phyloP scores from a whole-genome alignment of 2,113 vertebrate species.

The Nymphicus hollandicus region DNA sequence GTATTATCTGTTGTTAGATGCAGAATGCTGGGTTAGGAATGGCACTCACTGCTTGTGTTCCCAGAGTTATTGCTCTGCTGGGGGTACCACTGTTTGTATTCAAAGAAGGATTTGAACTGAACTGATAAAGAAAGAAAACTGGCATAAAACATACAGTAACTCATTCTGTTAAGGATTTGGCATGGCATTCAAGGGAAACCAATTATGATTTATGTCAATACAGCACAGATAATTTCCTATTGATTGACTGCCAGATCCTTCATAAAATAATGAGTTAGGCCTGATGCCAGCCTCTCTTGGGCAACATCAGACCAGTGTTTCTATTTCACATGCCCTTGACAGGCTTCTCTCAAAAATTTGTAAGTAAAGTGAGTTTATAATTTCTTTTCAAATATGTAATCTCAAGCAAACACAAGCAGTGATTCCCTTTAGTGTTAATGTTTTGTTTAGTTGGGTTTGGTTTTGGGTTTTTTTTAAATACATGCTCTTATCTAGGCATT shows the following conservation, averaged over 20 bases:
- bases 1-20: neutral
- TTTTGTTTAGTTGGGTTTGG: neutral
- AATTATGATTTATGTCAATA: slow-evolving; percentile 82
- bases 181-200: slow-evolving; percentile 72
- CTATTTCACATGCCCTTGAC: slow-evolving; percentile 56
- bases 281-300: slow-evolving; percentile 63
- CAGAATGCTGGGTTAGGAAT: slow-evolving; percentile 12
- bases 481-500: neutral
- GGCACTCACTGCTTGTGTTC: neutral
- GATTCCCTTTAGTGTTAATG: neutral
- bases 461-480: neutral
- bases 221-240: slow-evolving; percentile 76
- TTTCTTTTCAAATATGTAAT: slow-evolving; percentile 38
- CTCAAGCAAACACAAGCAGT: neutral
- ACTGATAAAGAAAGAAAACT: slow-evolving; percentile 70
- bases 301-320: slow-evolving; percentile 40
- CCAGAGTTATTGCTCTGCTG: neutral
- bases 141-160: slow-evolving; percentile 54
- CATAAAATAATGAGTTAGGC: slow-evolving; percentile 77
- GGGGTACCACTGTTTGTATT: slow-evolving; percentile 55
- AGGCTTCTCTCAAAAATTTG: slow-evolving; percentile 50
- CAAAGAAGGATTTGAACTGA: slow-evolving; percentile 60
- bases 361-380: slow-evolving; percentile 44
- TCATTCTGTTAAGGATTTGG: slow-evolving; percentile 70
- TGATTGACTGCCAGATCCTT: slow-evolving; percentile 78